A percentile compares a stretch with the other conserved stretches of the same genome.
phyloP scores from a whole-genome alignment of 1,140 invertebrate genomes.

The Helicorthomorpha holstii region DNA sequence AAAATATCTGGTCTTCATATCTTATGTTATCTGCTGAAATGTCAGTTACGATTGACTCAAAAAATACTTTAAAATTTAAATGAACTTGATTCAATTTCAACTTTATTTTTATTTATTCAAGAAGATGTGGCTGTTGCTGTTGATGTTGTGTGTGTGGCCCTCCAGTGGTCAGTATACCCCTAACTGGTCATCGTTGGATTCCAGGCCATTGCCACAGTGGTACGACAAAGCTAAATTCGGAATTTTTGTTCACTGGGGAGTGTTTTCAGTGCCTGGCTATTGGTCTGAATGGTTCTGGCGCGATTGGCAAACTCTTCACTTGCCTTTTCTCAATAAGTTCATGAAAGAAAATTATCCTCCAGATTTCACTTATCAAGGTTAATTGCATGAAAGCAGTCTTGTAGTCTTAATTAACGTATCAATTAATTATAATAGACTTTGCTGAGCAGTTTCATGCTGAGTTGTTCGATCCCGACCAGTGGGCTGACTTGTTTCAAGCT shows the following conservation, averaged over 20 bases:
- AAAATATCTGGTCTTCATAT: too few relatives aligned
- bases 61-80: too few relatives aligned
- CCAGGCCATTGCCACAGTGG: constrained; percentile 66
- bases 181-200: constrained; percentile 70
- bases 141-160: background rate
- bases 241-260: constrained; percentile 86
- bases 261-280: constrained; percentile 74
- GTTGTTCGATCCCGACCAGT: background rate
- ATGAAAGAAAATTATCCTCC: background rate
- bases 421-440: too few relatives aligned
- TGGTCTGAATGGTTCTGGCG: constrained; percentile 77
- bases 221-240: constrained; percentile 79
- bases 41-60: too few relatives aligned
- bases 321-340: background rate
- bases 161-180: background rate
- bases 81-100: too few relatives aligned
- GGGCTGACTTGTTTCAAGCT: background rate
- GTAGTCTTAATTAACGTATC: too few relatives aligned
- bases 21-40: too few relatives aligned
- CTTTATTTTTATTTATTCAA: too few relatives aligned
- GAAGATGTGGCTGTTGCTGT: too few relatives aligned
- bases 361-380: background rate
- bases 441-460: background rate
- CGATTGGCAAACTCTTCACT: constrained; percentile 18
- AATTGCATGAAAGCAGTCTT: too few relatives aligned